These are phyloP conservation scores for Brachynemurus nebulosus DNA, from an alignment of 2,888 invertebrate species.

Conservation along the genomic window DNA sequence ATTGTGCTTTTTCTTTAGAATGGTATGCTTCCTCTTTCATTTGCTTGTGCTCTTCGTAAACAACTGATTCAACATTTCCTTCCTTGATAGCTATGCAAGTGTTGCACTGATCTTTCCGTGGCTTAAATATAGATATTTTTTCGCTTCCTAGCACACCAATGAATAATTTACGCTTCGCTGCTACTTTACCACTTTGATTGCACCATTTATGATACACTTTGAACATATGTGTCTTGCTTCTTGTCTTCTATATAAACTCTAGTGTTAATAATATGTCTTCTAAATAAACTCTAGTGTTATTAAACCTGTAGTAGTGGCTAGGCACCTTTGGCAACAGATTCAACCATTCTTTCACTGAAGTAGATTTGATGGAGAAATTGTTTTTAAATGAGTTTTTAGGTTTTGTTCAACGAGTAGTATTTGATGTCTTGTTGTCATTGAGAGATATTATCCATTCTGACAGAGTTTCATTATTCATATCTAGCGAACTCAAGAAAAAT, in stretches of 20 bases:
- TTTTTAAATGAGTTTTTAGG: too few relatives aligned
- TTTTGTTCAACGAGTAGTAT: too few relatives aligned
- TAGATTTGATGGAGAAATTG: too few relatives aligned
- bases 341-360: too few relatives aligned
- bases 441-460: too few relatives aligned
- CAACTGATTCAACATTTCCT: conserved; percentile 15
- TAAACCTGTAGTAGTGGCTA: conserved; percentile 5
- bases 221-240: background rate
- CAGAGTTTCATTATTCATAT: too few relatives aligned
- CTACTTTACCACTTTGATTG: background rate
- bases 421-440: too few relatives aligned
- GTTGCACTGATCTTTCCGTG: conserved; percentile 18
- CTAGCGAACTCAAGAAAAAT: too few relatives aligned
- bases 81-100: conserved; percentile 15
- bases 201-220: background rate
- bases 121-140: conserved; percentile 17
- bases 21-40: background rate
- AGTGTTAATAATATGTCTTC: too few relatives aligned
- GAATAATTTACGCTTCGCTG: conserved; percentile 6
- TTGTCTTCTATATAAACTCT: background rate
- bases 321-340: conserved; percentile 4
- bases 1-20: too few relatives aligned
- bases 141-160: conserved; percentile 12
- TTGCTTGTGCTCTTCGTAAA: background rate
- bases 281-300: too few relatives aligned